Base-by-base conservation (phyloP, 2,888 invertebrate genomes). In the Polietes domitor region DNA sequence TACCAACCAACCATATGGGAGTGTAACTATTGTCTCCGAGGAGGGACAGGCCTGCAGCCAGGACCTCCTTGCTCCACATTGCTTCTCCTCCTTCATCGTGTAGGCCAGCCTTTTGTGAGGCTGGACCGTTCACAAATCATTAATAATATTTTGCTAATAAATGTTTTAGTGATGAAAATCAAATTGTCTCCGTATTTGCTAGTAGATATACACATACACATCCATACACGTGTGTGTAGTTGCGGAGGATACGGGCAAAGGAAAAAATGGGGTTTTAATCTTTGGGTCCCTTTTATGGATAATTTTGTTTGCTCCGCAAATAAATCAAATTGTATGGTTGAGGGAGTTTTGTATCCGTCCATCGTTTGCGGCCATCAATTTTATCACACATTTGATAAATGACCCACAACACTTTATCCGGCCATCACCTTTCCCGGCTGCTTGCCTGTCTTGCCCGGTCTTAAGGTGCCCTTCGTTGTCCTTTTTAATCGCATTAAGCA, bases 61-160 rank as follows among this genome's bases (percentile, higher is more conserved):
- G 10, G 37, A 37, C 12, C 37, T 9, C 37, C 37, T 32, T 5
- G 32, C 32, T 7, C 4, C 7, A 17, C 50, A 17, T n/a, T n/a
- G n/a, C n/a, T n/a, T n/a, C n/a, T 50, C 21, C 21, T 10, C 21
- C 53, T 21, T 53, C 4, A n/a, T n/a, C n/a, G n/a, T 53, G 9
- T 6, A 9, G 37, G 37, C 32, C 7, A 32, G 4, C 12, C 37
- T 9, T 37, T 37, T 37, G 37, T 53, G 19, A 4, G 50, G 53
- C 21, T 2, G 10, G 53, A 53, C 50, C 53, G 53, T 53, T 53
- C 28, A 32, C 24, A 55, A 72, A 61, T 68, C 79, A 79, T 76
- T 73, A 71, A 55, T 73, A 77, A 77, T 73, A 32, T 76, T 68
- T 37, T 7, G 26, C 10, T 61, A 73, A 77, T 74, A 70, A 74